Conservation (phyloP, 2,113 vertebrate genomes). For the Gobius niger region DNA sequence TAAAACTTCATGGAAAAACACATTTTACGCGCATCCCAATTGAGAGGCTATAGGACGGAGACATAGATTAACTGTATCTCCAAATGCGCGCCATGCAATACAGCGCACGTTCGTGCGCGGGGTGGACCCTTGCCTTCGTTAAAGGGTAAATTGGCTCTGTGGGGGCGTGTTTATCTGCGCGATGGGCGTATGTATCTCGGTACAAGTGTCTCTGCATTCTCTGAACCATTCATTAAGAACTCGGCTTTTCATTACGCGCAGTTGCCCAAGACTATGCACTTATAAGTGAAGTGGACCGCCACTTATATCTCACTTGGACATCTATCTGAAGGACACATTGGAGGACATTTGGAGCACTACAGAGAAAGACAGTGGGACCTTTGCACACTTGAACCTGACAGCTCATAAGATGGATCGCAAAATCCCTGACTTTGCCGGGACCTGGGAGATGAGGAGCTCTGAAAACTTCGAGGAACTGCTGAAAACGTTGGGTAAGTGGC, state of each 20-base stretch:
- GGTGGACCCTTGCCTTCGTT: slow-evolving; percentile 23
- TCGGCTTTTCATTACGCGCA: slow-evolving; percentile 35
- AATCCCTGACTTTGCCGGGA: slow-evolving; percentile 86
- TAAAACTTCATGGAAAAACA: background rate
- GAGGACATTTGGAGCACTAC: slow-evolving; percentile 11
- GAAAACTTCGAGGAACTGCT: slow-evolving; percentile 93
- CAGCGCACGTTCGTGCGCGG: slow-evolving; percentile 34
- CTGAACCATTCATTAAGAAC: slow-evolving; percentile 57
- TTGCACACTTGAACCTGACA: slow-evolving; percentile 37
- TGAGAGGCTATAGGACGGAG: background rate
- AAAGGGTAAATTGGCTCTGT: slow-evolving; percentile 13
- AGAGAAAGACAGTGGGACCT: slow-evolving; percentile 11
- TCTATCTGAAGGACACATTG: background rate
- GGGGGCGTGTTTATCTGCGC: slow-evolving; percentile 49
- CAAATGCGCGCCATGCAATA: background rate
- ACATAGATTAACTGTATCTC: slow-evolving; percentile 16
- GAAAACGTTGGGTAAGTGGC: slow-evolving; percentile 84
- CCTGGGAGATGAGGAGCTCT: slow-evolving; percentile 89
- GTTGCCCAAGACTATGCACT: slow-evolving; percentile 30
- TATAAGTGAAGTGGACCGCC: slow-evolving; percentile 18
- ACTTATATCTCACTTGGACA: slow-evolving; percentile 2
- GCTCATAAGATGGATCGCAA: slow-evolving; percentile 71
- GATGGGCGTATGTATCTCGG: slow-evolving; percentile 54
- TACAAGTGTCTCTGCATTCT: slow-evolving; percentile 38
- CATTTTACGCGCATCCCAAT: background rate